Evolutionary conservation across 2,797 vertebrate genomes (phyloP), one percentile per base, ranked within the genome.

Genomic region (Myotis vivesi): DNA sequence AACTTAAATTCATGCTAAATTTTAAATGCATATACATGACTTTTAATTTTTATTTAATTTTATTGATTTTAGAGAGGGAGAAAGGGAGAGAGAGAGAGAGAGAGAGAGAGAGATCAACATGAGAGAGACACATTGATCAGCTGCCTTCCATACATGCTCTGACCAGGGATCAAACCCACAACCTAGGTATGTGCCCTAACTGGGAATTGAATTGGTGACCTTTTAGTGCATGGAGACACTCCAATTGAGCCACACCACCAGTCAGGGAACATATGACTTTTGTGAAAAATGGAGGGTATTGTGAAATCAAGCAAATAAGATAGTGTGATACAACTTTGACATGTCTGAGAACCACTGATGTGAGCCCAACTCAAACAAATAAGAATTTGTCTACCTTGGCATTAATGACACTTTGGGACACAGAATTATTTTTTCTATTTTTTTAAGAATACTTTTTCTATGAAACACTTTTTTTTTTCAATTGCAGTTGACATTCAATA

Each of bases 1-100:
- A 73, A 59, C 66, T 59, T 88, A 76, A 69, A 75, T 22, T 93
- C 69, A 77, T 77, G 79, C 69, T 59, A 85, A 95, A 69, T 41
- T 88, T 59, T 80, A 69, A 68, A 51, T 62, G 55, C 38, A 89
- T 44, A 46, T 25, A 66, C 20, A 8, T 57, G 73, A 49, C n/a
- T 33, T 33, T 68, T 36, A 9, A 36, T 10, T 68, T 33, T 68
- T 68, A 33, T 33, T 68, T 68, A 20, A 36, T 68, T 68, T 68
- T 68, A 68, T 20, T 68, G 64, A 68, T 33, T 33, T 36, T 36
- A 68, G 64, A 68, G 64, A 36, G 15, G 62, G 62, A n/a, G 17
- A n/a, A 33, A 19, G 20, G 20, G 25, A 28, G 57, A 6, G 57
- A 12, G 57, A 25, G 55, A 57, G 23, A 25, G 12, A 30, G 28